phyloP scores from a whole-genome alignment of 2,888 invertebrate genomes.

The Embidobia sp. region DNA sequence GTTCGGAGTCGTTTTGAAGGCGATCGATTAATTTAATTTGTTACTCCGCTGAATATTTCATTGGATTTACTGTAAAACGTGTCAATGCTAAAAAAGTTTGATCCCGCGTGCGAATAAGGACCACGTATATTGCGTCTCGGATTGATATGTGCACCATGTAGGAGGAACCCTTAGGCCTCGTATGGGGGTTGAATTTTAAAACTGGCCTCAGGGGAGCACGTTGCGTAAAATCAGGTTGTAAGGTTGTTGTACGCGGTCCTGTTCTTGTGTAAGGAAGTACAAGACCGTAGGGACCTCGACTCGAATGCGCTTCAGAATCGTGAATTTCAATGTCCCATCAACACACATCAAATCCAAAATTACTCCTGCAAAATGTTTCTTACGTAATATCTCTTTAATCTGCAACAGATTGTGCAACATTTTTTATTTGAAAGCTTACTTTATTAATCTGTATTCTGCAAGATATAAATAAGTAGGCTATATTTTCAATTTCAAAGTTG shows the following conservation, averaged over 20 bases:
- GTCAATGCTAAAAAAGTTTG: slow-evolving; percentile 18
- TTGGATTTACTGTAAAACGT: not conserved
- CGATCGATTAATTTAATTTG: slow-evolving; percentile 3
- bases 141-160: slow-evolving; percentile 79
- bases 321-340: slow-evolving; percentile 49
- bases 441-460: too few species aligned
- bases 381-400: not conserved
- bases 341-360: slow-evolving; percentile 41
- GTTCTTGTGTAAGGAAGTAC: slow-evolving; percentile 77
- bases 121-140: slow-evolving; percentile 70
- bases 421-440: too few species aligned
- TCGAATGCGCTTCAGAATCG: slow-evolving; percentile 65
- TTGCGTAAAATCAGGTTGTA: slow-evolving; percentile 78
- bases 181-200: slow-evolving; percentile 81
- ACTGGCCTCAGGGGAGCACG: slow-evolving; percentile 77
- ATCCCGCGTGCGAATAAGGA: slow-evolving; percentile 3
- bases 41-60: not conserved
- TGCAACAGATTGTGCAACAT: too few species aligned
- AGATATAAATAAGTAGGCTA: too few species aligned
- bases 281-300: slow-evolving; percentile 73
- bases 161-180: slow-evolving; percentile 70
- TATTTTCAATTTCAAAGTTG: too few species aligned
- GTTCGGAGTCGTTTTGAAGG: too few species aligned
- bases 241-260: slow-evolving; percentile 73
- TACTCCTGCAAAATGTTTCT: slow-evolving; percentile 1